Conservation (phyloP, 1,140 invertebrate species). For the Diuraphis noxia region DNA sequence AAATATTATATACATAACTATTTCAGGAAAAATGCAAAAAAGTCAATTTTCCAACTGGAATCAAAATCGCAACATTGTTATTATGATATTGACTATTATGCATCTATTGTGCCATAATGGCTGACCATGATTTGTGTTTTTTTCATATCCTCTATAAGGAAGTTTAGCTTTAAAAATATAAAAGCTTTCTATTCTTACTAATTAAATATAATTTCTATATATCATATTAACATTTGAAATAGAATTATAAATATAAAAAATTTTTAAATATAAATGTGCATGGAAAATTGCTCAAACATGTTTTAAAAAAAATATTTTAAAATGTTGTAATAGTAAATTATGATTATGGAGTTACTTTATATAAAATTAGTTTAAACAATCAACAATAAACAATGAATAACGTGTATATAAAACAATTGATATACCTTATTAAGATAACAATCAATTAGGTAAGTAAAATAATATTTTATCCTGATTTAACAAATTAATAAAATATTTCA, state of each 20-base stretch:
- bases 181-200: background rate
- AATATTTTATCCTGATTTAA: background rate
- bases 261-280: background rate
- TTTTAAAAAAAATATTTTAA: background rate
- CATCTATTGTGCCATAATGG: too few relatives aligned
- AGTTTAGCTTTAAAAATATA: background rate
- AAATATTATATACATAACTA: too few relatives aligned
- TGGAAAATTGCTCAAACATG: background rate
- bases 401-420: too few relatives aligned
- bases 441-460: background rate
- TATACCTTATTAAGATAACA: constrained; percentile 1
- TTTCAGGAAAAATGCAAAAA: too few relatives aligned
- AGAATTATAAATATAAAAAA: background rate
- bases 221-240: too few relatives aligned
- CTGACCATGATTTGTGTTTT: too few relatives aligned
- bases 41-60: too few relatives aligned
- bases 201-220: background rate
- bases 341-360: background rate
- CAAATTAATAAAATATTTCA: constrained; percentile 29
- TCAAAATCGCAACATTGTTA: too few relatives aligned
- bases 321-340: background rate
- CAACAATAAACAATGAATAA: background rate
- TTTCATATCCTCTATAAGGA: too few relatives aligned
- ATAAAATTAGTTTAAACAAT: constrained; percentile 12
- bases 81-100: too few relatives aligned